These are phyloP conservation scores for Papilio polyxenes DNA, from an alignment of 1,140 invertebrate species.

Conservation along the genomic window DNA sequence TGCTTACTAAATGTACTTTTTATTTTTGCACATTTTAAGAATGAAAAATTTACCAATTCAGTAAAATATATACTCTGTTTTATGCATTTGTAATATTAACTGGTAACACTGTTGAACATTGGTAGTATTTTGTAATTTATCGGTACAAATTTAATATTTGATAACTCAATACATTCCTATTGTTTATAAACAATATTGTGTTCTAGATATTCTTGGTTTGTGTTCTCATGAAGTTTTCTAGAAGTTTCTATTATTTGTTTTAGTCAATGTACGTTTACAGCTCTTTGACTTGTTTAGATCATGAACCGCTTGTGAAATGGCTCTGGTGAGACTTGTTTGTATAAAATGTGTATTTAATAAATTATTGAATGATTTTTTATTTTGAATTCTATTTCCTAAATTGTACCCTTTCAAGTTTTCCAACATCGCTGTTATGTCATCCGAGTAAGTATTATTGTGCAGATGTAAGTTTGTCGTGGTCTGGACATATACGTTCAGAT, in stretches of 20 bases:
- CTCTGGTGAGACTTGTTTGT: constrained; percentile 25
- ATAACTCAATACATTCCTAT: constrained; percentile 33
- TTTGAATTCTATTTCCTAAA: not conserved
- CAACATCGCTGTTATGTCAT: too few relatives aligned
- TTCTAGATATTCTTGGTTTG: constrained; percentile 1
- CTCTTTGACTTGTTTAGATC: not conserved
- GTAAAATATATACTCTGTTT: not conserved
- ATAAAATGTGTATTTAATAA: constrained; percentile 38
- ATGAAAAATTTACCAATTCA: not conserved
- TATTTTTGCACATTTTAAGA: not conserved
- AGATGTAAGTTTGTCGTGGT: too few relatives aligned
- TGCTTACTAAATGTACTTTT: not conserved
- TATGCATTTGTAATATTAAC: not conserved
- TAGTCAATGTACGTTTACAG: not conserved
- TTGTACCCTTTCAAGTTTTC: too few relatives aligned
- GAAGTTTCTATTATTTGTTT: not conserved
- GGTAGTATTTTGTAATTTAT: not conserved
- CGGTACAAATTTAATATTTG: not conserved
- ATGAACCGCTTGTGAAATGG: constrained; percentile 14
- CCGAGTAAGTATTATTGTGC: too few relatives aligned
- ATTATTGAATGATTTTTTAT: constrained; percentile 33
- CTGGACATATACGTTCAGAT: too few relatives aligned
- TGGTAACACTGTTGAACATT: constrained; percentile 13
- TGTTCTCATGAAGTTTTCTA: constrained; percentile 14
- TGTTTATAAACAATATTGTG: not conserved